Base-by-base conservation (phyloP, 1,140 invertebrate species). In the Eurosta solidaginis region DNA sequence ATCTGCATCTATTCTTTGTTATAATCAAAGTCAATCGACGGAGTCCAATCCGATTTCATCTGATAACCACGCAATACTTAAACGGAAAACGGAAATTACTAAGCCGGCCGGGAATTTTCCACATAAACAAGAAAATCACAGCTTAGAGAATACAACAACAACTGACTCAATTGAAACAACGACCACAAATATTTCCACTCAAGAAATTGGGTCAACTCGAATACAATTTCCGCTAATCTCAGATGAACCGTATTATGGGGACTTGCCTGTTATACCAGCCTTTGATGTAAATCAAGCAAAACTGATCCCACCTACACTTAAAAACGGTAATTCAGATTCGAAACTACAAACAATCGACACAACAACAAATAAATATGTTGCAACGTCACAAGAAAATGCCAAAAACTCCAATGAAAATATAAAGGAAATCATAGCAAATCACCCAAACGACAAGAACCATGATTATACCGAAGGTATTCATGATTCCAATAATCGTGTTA, bases 1-100 rank as follows among this genome's bases (percentile, higher is more conserved):
- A 73, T 86, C 85, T 0, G 85, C 85, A 0, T 50, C 85, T 40
- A 86, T 83, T 42, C 27, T 85, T 52, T 52, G 81, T 22, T 79
- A 79, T 36, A 29, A 74, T 3, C 82, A 82, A 22, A 79, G 78
- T 25, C 33, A 68, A 42, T n/a, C 44, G 10, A 29, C 36, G 33
- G 74, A 47, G 40, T 45, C 22, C 50, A 40, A 20, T 27, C 20
- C 33, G 20, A 40, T 1, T 5, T 9, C 29, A 9, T 20, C 12
- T 52, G 78, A 36, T 7, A 22, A 6, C n/a, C 29, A 63, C 12
- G 10, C 74, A 45, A 42, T 75, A 49, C 20, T 63, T 29, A 49
- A 63, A 47, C 4, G 44, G 36, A 77, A 63, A 42, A 9, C 52
- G 29, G 76, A 42, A 29, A 45, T 27, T 75, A 20, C 22, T 10